A percentile compares a stretch with the other conserved stretches of the same genome.
Evolutionary conservation across 1,140 invertebrate genomes (phyloP).

Genomic region (Olivierus martensii): DNA sequence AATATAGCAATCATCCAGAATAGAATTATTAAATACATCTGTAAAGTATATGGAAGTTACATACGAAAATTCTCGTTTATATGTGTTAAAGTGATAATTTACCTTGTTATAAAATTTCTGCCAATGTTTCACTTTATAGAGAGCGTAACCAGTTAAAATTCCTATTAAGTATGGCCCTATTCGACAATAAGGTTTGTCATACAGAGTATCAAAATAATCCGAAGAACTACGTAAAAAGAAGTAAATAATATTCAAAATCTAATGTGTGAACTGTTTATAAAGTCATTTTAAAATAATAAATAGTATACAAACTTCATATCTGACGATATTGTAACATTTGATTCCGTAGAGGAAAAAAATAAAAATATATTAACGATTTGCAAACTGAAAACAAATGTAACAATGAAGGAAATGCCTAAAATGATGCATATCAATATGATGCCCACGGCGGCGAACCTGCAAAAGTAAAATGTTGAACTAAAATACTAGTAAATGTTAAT

Average conservation of each 20-base stretch:
- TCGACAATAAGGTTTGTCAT: conserved; percentile 47
- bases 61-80: neutral
- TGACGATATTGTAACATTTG: no score
- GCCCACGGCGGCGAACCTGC: no score
- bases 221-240: neutral
- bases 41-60: no score
- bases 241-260: neutral
- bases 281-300: neutral
- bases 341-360: no score
- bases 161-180: conserved; percentile 38
- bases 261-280: no score
- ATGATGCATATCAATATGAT: no score
- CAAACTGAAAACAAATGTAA: no score
- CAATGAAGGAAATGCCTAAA: no score
- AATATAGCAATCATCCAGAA: conserved; percentile 7
- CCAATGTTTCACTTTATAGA: conserved; percentile 19
- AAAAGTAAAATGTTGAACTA: no score
- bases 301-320: neutral
- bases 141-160: conserved; percentile 31
- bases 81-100: neutral
- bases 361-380: no score
- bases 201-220: conserved; percentile 74
- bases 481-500: neutral
- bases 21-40: no score
- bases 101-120: conserved; percentile 17